phyloP scores from a whole-genome alignment of 1,140 invertebrate species.

The Bombus huntii region DNA sequence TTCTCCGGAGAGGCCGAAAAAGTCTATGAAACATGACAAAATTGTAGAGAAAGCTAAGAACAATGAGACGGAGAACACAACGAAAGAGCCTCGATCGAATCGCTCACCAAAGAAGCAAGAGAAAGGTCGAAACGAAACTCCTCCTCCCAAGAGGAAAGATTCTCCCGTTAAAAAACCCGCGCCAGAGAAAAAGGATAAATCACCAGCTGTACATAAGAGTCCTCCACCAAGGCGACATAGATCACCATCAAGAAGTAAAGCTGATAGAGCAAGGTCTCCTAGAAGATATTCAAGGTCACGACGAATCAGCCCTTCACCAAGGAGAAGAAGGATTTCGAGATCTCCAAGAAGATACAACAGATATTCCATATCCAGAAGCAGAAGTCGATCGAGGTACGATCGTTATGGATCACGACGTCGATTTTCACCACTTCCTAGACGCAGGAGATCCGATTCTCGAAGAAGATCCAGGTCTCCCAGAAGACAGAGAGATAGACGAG shows the following conservation, averaged over 20 bases:
- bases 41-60: conserved; percentile 58
- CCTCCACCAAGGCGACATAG: conserved; percentile 59
- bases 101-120: conserved; percentile 71
- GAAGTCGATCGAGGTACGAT: conserved; percentile 73
- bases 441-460: conserved; percentile 55
- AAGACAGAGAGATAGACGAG: conserved; percentile 63
- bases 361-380: conserved; percentile 74
- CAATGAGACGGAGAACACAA: conserved; percentile 62
- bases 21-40: conserved; percentile 72
- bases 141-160: conserved; percentile 67
- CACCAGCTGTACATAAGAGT: conserved; percentile 56
- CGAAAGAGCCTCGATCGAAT: conserved; percentile 51
- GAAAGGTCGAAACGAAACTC: conserved; percentile 65
- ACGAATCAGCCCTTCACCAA: conserved; percentile 70
- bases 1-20: conserved; percentile 75
- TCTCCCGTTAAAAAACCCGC: conserved; percentile 58
- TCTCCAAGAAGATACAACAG: conserved; percentile 73
- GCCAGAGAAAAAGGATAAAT: conserved; percentile 59
- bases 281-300: conserved; percentile 73
- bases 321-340: conserved; percentile 68
- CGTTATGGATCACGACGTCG: conserved; percentile 72
- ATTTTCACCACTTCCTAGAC: conserved; percentile 47
- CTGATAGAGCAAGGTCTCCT: conserved; percentile 69
- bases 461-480: conserved; percentile 63
- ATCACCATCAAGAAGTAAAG: conserved; percentile 64